A percentile compares a stretch with the other conserved stretches of the same genome.
These are phyloP conservation scores for Schizopygopsis malacanthus DNA, from an alignment of 2,797 vertebrate species.

Conservation along the genomic window DNA sequence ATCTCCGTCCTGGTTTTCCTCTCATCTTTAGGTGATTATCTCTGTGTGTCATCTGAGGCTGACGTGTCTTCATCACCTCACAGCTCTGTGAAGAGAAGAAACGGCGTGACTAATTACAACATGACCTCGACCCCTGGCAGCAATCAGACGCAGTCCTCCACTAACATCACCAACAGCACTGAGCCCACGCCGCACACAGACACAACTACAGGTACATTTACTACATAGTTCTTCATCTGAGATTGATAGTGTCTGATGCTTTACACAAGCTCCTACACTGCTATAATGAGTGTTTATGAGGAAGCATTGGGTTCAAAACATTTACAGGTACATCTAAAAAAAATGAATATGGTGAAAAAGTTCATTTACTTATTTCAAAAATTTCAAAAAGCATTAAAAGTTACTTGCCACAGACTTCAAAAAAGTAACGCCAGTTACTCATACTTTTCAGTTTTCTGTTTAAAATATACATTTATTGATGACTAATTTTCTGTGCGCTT, in stretches of 20 bases:
- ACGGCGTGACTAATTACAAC: background rate
- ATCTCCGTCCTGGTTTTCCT: background rate
- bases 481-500: too few relatives aligned
- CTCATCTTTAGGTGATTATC: background rate
- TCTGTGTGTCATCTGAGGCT: background rate
- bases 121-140: background rate
- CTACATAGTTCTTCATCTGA: background rate
- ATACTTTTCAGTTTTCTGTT: too few relatives aligned
- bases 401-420: too few relatives aligned
- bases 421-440: too few relatives aligned
- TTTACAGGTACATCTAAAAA: too few relatives aligned
- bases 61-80: background rate
- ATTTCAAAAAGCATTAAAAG: too few relatives aligned
- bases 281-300: background rate
- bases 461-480: too few relatives aligned
- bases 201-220: constrained; percentile 14
- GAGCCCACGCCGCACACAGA: background rate
- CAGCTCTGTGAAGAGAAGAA: background rate
- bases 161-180: background rate
- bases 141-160: background rate
- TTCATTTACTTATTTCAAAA: too few relatives aligned
- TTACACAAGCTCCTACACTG: background rate
- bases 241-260: background rate
- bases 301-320: background rate
- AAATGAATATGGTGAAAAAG: too few relatives aligned